Percentiles rank a stretch among this genome's conserved stretches.
Conservation (phyloP, 2,113 vertebrate species). For the Gallinago media region DNA sequence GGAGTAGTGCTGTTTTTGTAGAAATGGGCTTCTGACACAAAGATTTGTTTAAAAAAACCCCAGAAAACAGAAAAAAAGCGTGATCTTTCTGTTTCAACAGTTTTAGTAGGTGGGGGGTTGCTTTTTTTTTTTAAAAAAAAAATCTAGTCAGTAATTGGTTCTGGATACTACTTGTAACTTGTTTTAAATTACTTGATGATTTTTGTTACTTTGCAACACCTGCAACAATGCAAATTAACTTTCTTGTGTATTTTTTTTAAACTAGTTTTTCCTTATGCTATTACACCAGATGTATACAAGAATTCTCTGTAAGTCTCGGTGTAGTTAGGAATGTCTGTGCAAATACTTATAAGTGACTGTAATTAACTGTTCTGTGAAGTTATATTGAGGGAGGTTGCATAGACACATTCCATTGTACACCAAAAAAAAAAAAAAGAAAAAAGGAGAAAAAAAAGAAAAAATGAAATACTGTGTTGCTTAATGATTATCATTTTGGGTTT, state of each 20-base stretch:
- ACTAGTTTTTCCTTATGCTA: conserved; percentile 47
- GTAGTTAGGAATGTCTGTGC: conserved; percentile 55
- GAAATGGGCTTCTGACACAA: conserved; percentile 78
- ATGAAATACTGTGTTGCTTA: conserved; percentile 40
- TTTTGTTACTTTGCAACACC: conserved; percentile 69
- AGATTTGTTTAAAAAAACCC: conserved; percentile 77
- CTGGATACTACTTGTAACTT: conserved; percentile 75
- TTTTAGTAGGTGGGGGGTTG: neutral
- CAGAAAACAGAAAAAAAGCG: conserved; percentile 6
- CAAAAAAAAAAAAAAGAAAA: neutral
- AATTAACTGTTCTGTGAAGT: conserved; percentile 48
- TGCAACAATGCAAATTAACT: conserved; percentile 74
- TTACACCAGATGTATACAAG: conserved; percentile 48
- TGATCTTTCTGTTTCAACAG: conserved; percentile 81
- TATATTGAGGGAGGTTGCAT: conserved; percentile 25
- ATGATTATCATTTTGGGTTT: conserved; percentile 40
- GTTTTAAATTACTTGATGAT: conserved; percentile 76
- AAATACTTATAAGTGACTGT: conserved; percentile 28
- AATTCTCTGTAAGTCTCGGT: conserved; percentile 30
- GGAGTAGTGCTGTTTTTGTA: conserved; percentile 77
- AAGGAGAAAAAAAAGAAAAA: neutral
- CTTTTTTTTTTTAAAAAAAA: conserved; percentile 9
- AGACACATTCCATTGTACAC: conserved; percentile 68
- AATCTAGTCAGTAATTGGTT: conserved; percentile 68
- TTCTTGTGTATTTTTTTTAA: conserved; percentile 44